Evolutionary conservation across 1,140 invertebrate species (phyloP).

Genomic region (Prorops nasuta): DNA sequence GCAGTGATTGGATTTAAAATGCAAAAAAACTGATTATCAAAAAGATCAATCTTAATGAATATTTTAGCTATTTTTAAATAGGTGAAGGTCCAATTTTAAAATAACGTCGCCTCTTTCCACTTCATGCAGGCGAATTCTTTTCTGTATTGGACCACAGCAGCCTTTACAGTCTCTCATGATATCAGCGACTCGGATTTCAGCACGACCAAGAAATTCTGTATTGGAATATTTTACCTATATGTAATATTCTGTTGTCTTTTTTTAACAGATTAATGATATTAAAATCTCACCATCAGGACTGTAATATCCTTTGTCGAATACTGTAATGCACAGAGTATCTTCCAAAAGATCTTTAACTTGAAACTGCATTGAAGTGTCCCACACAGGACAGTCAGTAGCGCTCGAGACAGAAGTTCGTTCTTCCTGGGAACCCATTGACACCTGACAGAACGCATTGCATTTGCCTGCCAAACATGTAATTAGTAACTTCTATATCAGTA

Average conservation of each 20-base stretch:
- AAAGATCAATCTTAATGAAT: too few relatives aligned
- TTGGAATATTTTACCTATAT: too few relatives aligned
- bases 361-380: constrained; percentile 86
- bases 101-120: constrained; percentile 71
- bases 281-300: constrained; percentile 69
- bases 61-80: constrained; percentile 57
- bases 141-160: constrained; percentile 68
- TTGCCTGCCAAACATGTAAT: constrained; percentile 36
- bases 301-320: constrained; percentile 77
- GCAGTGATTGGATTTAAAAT: too few relatives aligned
- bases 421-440: constrained; percentile 75
- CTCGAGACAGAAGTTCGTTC: constrained; percentile 68
- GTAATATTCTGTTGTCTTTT: constrained; percentile 2
- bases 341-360: constrained; percentile 71
- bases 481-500: not conserved
- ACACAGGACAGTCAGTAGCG: constrained; percentile 62
- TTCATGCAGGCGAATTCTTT: constrained; percentile 69
- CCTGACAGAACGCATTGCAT: constrained; percentile 74
- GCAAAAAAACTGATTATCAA: too few relatives aligned
- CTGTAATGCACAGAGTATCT: constrained; percentile 75
- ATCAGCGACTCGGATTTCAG: constrained; percentile 71
- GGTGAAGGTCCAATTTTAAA: constrained; percentile 72
- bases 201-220: constrained; percentile 75
- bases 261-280: not conserved
- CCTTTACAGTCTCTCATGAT: constrained; percentile 64